Evolutionary conservation across 2,113 vertebrate genomes (phyloP).

Genomic region (Ctenodactylus gundi): DNA sequence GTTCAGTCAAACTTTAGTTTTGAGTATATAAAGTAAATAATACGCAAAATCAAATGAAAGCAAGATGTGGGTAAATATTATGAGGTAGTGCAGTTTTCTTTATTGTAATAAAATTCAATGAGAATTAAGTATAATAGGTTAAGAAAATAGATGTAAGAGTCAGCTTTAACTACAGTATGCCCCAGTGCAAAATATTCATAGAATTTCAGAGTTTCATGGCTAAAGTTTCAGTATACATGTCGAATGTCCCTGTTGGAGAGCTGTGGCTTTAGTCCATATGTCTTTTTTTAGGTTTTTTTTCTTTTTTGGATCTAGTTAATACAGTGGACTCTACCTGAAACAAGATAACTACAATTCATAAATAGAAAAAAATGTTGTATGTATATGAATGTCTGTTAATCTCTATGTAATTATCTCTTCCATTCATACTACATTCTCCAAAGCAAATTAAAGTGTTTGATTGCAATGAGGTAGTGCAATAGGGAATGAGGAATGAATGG

Average conservation of each 20-base stretch:
- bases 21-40: neutral
- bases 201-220: neutral
- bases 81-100: neutral
- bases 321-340: neutral
- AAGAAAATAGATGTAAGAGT: neutral
- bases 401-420: neutral
- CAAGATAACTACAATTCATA: neutral
- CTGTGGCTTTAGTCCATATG: neutral
- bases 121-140: neutral
- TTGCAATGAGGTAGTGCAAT: neutral
- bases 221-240: neutral
- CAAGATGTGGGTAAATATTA: neutral
- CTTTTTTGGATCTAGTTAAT: neutral
- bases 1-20: neutral
- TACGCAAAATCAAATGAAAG: neutral
- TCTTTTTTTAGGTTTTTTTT: too few relatives aligned
- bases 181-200: neutral
- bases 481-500: neutral
- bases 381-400: too few relatives aligned
- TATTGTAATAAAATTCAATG: neutral
- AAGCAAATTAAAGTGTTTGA: neutral
- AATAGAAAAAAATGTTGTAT: neutral
- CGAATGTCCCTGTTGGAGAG: neutral
- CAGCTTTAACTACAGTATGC: neutral
- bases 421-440: neutral